A percentile compares a stretch with the other conserved stretches of the same genome.
These are phyloP conservation scores for Parelbella ahira DNA, from an alignment of 2,888 invertebrate species.

Conservation along the genomic window DNA sequence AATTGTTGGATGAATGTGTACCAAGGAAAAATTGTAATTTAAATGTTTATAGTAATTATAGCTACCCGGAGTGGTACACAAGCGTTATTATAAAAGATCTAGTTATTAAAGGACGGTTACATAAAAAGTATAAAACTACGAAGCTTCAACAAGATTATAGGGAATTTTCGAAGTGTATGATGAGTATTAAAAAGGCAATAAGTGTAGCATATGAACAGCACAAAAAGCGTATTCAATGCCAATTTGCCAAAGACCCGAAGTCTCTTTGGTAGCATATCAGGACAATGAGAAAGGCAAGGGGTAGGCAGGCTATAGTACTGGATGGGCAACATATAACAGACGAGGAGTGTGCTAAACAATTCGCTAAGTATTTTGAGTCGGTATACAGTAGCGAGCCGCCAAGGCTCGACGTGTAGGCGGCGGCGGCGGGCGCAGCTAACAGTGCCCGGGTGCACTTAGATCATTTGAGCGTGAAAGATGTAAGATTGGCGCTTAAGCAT, in stretches of 20 bases:
- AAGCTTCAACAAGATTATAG: constrained; percentile 1
- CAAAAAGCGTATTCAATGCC: constrained; percentile 4
- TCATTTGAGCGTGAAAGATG: not conserved
- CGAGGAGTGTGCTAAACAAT: constrained; percentile 19
- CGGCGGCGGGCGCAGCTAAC: too few species aligned
- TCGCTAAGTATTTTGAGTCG: constrained; percentile 23
- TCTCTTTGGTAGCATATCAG: constrained; percentile 21
- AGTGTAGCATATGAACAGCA: constrained; percentile 6
- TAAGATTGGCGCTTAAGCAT: not conserved
- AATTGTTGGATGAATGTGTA: constrained; percentile 24
- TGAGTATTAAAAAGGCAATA: constrained; percentile 1
- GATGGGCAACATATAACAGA: constrained; percentile 2
- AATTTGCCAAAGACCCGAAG: constrained; percentile 23
- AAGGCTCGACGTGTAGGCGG: not conserved
- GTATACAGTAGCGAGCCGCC: constrained; percentile 1
- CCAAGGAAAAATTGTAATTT: constrained; percentile 24
- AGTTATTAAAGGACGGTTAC: constrained; percentile 24
- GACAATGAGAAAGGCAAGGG: not conserved
- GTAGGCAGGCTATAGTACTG: too few species aligned
- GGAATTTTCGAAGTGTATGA: not conserved
- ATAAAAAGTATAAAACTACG: constrained; percentile 26
- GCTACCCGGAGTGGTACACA: constrained; percentile 31
- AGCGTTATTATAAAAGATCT: constrained; percentile 27
- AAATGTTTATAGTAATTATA: constrained; percentile 5
- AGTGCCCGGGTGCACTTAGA: constrained; percentile 1